Evolutionary conservation across 2,888 invertebrate genomes (phyloP), one percentile per base, ranked within the genome.

Genomic region (Sturmia bella): DNA sequence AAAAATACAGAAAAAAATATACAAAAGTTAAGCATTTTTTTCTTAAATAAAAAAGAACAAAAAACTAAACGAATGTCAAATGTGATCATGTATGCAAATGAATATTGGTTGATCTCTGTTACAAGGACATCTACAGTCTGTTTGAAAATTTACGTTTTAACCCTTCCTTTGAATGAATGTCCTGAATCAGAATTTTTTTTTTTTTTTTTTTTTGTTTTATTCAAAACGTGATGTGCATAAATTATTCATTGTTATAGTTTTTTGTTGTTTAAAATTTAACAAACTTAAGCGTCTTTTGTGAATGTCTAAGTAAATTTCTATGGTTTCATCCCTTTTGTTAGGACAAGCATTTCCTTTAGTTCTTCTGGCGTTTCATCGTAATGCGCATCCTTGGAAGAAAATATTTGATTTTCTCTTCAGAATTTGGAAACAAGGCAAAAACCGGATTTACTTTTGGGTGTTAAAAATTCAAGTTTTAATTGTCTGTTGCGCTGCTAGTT

Each of bases 401-500:
- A 78, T 82, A 84, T 83, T 84, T 80, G 82, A 81, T 84, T 76
- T 7, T 1, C 32, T 72, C 77, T 80, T 84, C 86, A 85, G n/a
- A n/a, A n/a, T n/a, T n/a, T 86, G 85, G 87, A 88, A 89, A 88
- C 87, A 86, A 87, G 87, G 88, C 84, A 89, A 89, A 80, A 89
- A 89, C 87, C 84, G 86, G 87, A 87, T 88, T 89, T 89, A 87
- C 5, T 88, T 86, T 86, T 85, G 32, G 57, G 27, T 78, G 73
- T 78, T 81, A 69, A 77, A 52, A 52, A 39, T 80, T 70, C 56
- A 56, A 73, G 76, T 76, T 76, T 70, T 72, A 54, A 32, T 32
- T 32, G 32, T 32, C 32, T 32, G 3, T 7, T 7, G 32, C 7
- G 32, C 1, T 32, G 4, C 32, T 32, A 7, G 3, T 27, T 27